These are phyloP conservation scores for Therioaphis trifolii DNA, from an alignment of 2,888 invertebrate genomes.

Conservation along the genomic window DNA sequence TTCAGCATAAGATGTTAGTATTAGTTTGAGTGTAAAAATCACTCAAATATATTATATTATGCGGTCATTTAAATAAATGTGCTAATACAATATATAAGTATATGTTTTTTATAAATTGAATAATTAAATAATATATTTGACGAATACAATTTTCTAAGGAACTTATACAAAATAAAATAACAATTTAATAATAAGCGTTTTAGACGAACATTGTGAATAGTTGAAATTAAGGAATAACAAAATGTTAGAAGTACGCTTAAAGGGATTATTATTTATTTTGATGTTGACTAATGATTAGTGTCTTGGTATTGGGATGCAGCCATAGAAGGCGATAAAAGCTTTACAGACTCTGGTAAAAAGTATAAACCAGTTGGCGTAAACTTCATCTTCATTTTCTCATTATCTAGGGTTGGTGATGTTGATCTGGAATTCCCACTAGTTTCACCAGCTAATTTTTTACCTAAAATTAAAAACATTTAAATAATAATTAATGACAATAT, in stretches of 20 bases:
- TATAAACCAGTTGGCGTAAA: slow-evolving; percentile 59
- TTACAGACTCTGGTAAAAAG: slow-evolving; percentile 56
- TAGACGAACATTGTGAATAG: slow-evolving; percentile 39
- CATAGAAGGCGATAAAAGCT: slow-evolving; percentile 40
- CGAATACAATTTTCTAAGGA: slow-evolving; percentile 61
- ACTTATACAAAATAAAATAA: slow-evolving; percentile 62
- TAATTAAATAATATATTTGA: slow-evolving; percentile 43
- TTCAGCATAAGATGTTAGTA: slow-evolving; percentile 57
- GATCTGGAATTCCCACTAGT: slow-evolving; percentile 53
- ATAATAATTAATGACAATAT: neutral
- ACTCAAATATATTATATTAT: slow-evolving; percentile 46
- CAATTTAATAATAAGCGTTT: slow-evolving; percentile 60
- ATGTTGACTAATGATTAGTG: slow-evolving; percentile 45
- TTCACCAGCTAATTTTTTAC: slow-evolving; percentile 45
- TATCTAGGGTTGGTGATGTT: slow-evolving; percentile 44
- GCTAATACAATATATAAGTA: slow-evolving; percentile 40
- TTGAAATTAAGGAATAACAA: slow-evolving; percentile 49
- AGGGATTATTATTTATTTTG: slow-evolving; percentile 28
- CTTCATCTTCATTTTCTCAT: slow-evolving; percentile 38
- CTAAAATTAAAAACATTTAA: slow-evolving; percentile 29
- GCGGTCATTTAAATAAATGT: slow-evolving; percentile 43
- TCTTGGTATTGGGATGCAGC: slow-evolving; percentile 35
- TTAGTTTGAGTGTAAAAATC: slow-evolving; percentile 32
- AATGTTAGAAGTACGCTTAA: slow-evolving; percentile 54
- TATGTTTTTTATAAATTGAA: slow-evolving; percentile 38